Conservation (phyloP, 1,140 invertebrate genomes). For the Drosophila arizonae region DNA sequence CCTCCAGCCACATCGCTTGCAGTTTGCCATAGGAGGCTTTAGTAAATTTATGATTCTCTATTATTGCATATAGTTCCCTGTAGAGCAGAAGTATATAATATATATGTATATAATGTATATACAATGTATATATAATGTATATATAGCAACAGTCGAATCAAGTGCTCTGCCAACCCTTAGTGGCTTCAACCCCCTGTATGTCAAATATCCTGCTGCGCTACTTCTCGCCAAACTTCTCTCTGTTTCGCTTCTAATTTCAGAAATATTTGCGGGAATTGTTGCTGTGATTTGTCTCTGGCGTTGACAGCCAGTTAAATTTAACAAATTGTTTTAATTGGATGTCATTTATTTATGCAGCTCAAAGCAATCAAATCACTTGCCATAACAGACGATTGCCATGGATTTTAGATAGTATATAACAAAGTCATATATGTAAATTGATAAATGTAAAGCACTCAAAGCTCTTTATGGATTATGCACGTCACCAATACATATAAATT, state of each 20-base stretch:
- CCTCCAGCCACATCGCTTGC: conserved; percentile 98
- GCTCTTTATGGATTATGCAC: no score
- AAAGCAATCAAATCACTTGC: conserved; percentile 77
- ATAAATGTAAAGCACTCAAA: not conserved
- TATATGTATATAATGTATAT: not conserved
- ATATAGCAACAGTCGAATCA: not conserved
- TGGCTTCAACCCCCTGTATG: not conserved
- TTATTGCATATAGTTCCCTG: conserved; percentile 96
- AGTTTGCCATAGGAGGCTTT: conserved; percentile 98
- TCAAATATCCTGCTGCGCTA: conserved; percentile 35
- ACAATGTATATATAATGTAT: not conserved
- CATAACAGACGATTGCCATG: conserved; percentile 4
- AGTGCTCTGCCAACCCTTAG: not conserved
- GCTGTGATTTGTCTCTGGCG: conserved; percentile 44
- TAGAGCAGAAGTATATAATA: not conserved
- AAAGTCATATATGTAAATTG: no score
- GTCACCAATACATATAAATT: no score
- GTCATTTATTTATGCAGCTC: conserved; percentile 38
- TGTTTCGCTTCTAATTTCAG: no score
- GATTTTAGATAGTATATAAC: conserved; percentile 17
- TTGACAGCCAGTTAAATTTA: conserved; percentile 66
- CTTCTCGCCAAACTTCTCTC: not conserved
- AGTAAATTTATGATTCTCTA: conserved; percentile 98
- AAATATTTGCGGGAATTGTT: not conserved
- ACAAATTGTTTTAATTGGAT: conserved; percentile 80